Evolutionary conservation across 2,797 vertebrate genomes (phyloP).

Genomic region (Eulemur rubriventer): DNA sequence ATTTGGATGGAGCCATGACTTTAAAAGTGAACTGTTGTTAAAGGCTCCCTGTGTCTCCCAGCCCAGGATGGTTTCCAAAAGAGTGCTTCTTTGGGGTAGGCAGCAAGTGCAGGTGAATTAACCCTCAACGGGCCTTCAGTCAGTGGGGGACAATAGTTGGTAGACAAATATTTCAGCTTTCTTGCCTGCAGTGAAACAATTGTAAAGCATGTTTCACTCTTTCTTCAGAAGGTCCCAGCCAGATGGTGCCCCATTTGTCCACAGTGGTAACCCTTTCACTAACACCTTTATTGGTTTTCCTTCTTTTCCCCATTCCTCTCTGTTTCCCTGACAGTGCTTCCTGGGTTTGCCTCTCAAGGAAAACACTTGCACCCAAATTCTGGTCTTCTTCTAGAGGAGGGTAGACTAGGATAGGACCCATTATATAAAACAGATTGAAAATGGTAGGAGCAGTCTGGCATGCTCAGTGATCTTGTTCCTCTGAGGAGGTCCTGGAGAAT

Average conservation of each 20-base stretch:
- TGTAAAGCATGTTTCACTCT: background rate
- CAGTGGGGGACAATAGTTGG: background rate
- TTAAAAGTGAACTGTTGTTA: background rate
- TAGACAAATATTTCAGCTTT: background rate
- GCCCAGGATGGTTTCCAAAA: background rate
- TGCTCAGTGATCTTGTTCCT: background rate
- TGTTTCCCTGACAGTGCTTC: background rate
- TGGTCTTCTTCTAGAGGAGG: background rate
- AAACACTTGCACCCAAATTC: background rate
- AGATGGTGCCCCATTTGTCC: background rate
- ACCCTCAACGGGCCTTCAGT: background rate
- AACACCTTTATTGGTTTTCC: background rate
- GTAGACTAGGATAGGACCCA: background rate
- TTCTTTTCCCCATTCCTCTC: background rate
- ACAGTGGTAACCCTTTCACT: background rate
- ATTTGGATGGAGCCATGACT: background rate
- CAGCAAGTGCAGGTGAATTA: background rate
- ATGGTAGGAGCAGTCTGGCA: background rate
- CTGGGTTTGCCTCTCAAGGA: background rate
- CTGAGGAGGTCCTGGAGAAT: background rate
- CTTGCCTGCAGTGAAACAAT: background rate
- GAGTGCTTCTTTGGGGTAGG: background rate
- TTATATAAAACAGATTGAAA: background rate
- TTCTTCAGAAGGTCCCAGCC: background rate
- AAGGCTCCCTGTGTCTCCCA: background rate